Evolutionary conservation across 2,113 vertebrate genomes (phyloP).

Genomic region (Orientallactaga bullata): DNA sequence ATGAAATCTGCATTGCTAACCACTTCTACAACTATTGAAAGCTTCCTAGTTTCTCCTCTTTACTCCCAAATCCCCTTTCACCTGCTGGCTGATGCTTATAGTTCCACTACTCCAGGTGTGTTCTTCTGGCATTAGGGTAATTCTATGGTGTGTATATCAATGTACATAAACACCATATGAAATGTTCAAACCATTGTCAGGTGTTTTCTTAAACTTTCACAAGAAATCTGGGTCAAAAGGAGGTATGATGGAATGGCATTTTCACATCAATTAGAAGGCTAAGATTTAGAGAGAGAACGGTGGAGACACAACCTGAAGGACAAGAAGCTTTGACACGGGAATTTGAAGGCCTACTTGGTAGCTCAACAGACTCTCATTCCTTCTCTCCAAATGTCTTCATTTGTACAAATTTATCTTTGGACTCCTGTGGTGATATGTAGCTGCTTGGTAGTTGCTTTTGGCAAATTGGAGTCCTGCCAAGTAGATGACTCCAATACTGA

Average conservation of each 20-base stretch:
- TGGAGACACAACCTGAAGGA: background rate
- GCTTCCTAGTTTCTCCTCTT: background rate
- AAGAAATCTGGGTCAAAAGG: background rate
- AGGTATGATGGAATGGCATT: background rate
- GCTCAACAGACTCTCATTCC: background rate
- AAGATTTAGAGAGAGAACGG: background rate
- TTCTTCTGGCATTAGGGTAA: background rate
- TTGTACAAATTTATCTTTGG: constrained; percentile 43
- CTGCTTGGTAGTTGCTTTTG: constrained; percentile 5
- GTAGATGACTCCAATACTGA: background rate
- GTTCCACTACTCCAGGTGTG: background rate
- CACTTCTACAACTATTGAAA: constrained; percentile 17
- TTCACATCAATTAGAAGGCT: background rate
- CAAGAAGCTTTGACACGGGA: background rate
- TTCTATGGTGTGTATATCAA: background rate
- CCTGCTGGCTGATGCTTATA: background rate
- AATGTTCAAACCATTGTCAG: background rate
- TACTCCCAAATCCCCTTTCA: background rate
- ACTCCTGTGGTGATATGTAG: background rate
- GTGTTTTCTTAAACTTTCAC: constrained; percentile 21
- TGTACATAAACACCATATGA: background rate
- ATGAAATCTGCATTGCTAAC: constrained; percentile 20
- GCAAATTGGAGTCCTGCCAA: background rate
- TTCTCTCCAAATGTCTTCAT: constrained; percentile 22
- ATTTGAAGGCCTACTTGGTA: background rate